Conservation (phyloP, 2,888 invertebrate species). For the Teleogryllus oceanicus region DNA sequence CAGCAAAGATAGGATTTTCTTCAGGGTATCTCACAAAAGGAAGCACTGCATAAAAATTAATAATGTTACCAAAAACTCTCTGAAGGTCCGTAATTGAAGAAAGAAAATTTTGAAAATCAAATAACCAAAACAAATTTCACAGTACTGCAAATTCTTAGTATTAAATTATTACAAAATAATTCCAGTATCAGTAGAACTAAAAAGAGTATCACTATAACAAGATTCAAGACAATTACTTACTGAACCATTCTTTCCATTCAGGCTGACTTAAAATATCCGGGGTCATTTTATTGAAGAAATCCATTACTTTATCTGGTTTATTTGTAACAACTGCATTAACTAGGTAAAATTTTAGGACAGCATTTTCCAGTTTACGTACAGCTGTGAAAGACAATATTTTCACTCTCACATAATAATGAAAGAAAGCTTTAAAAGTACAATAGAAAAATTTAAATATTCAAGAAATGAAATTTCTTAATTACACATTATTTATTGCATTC, state of each 20-base stretch:
- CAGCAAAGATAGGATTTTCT: slow-evolving; percentile 79
- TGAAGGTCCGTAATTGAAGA: no score
- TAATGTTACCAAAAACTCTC: no score
- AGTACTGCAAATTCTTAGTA: no score
- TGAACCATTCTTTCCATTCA: slow-evolving; percentile 98
- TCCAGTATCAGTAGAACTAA: background rate
- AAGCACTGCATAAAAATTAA: slow-evolving; percentile 60
- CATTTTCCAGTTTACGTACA: slow-evolving; percentile 78
- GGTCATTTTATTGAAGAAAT: slow-evolving; percentile 85
- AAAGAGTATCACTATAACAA: background rate
- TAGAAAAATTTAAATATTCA: background rate
- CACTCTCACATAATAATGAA: background rate
- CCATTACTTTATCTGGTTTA: slow-evolving; percentile 78
- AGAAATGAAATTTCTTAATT: background rate
- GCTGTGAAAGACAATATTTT: slow-evolving; percentile 48
- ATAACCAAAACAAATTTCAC: no score
- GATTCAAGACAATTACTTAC: slow-evolving; percentile 56
- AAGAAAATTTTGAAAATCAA: no score
- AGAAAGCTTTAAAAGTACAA: background rate
- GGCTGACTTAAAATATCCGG: slow-evolving; percentile 80
- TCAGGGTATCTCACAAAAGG: slow-evolving; percentile 90
- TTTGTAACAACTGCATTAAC: slow-evolving; percentile 80
- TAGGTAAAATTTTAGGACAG: slow-evolving; percentile 82
- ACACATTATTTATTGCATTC: background rate
- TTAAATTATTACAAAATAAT: no score